phyloP scores from a whole-genome alignment of 2,797 vertebrate species.

The Malacoraja senta region DNA sequence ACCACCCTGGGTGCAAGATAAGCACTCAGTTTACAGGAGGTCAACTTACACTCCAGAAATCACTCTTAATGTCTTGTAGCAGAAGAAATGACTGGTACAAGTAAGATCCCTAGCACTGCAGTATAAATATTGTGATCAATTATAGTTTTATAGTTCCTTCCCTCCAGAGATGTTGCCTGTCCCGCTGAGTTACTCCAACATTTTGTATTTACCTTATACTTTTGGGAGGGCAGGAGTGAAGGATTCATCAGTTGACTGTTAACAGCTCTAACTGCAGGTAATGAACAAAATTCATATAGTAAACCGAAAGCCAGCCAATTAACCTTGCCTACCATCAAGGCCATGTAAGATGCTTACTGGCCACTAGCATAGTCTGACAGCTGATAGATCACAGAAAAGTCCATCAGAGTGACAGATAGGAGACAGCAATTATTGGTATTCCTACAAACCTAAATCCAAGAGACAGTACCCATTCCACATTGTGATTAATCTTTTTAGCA shows the following conservation, averaged over 20 bases:
- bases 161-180: too few relatives aligned
- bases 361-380: neutral
- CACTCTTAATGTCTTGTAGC: neutral
- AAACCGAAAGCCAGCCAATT: constrained; percentile 28
- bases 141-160: neutral
- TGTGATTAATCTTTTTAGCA: neutral
- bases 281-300: neutral
- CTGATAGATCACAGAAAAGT: constrained; percentile 24
- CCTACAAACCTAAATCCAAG: neutral
- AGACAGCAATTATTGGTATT: constrained; percentile 31
- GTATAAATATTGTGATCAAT: neutral
- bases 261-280: neutral
- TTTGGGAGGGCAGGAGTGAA: too few relatives aligned
- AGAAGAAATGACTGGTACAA: neutral
- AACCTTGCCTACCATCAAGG: neutral
- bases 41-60: neutral
- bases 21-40: neutral
- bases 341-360: constrained; percentile 13
- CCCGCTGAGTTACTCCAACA: too few relatives aligned
- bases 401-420: neutral
- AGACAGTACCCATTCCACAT: neutral
- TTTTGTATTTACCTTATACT: too few relatives aligned
- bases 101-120: neutral
- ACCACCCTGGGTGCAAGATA: neutral
- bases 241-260: neutral